Base-by-base conservation (phyloP, 2,888 invertebrate species). In the Drosophila antonietae region DNA sequence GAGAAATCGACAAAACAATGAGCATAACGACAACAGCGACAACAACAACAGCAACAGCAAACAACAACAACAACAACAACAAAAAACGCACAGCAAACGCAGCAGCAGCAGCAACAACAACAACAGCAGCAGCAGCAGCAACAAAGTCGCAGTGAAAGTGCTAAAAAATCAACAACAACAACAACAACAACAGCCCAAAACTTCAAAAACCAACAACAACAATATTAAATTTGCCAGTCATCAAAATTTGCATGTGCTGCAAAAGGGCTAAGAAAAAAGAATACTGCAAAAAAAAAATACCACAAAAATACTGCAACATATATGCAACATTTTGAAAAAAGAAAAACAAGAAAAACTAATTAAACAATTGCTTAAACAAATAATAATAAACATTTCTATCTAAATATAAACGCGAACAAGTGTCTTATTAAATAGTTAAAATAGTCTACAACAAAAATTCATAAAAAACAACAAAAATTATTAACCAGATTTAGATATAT, bases 1-100 rank as follows among this genome's bases (percentile, higher is more conserved):
- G 89, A 90, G 91, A 90, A 90, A 91, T 91, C 91, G 88, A 88
- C 89, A 89, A 89, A 90, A 85, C 86, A 91, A 88, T 84, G 83
- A 81, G 81, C 87, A 89, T 81, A 80, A 81, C 78, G 76, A 75
- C 78, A 82, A 78, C 76, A 81, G 28, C 47, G 68, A n/a, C 52
- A 78, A 9, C 65, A 75, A 3, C 55, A 74, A 0, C 71, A 74
- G 18, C 58, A 71, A 14, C 65, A 75, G 9, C 75, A 60, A 60
- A 15, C 75, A 76, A n/a, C n/a, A 72, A 49, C 76, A 80, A 59
- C 64, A 20, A 20, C 20, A 88, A 58, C 71, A 88, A 57, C 71
- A 79, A 64, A 80, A 79, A 71, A 74, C 75, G 65, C 75, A 68
- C 70, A 79, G 66, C 68, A 80, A 73, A 69, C 78, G 70, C 73